These are phyloP conservation scores for Parnassius apollo DNA, from an alignment of 2,888 invertebrate genomes.

Conservation along the genomic window DNA sequence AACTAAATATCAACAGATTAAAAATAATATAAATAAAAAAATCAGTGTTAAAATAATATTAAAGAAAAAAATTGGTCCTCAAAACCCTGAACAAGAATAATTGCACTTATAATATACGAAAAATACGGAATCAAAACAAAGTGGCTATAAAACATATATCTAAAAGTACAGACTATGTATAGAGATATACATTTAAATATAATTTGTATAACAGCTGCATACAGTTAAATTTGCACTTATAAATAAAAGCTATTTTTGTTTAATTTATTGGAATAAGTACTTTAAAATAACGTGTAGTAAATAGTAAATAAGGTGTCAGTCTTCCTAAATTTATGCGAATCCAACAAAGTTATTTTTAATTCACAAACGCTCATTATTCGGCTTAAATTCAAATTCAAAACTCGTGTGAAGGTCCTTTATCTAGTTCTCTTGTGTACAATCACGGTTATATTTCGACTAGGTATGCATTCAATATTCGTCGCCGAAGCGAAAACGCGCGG, in stretches of 20 bases:
- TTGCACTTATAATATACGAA: conserved; percentile 13
- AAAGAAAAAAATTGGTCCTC: conserved; percentile 38
- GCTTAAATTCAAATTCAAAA: too few relatives aligned
- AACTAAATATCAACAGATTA: conserved; percentile 11
- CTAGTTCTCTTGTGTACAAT: too few relatives aligned
- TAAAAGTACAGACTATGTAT: conserved; percentile 12
- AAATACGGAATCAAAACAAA: not conserved
- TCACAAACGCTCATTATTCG: not conserved
- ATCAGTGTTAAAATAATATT: conserved; percentile 24
- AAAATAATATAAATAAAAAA: not conserved
- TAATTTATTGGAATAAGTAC: conserved; percentile 58
- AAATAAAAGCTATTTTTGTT: conserved; percentile 27
- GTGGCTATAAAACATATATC: not conserved
- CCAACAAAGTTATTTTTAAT: conserved; percentile 31
- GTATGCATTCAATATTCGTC: too few relatives aligned
- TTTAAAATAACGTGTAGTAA: conserved; percentile 36
- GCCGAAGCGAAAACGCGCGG: too few relatives aligned
- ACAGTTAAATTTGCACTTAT: conserved; percentile 4
- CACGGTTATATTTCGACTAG: too few relatives aligned
- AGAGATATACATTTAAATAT: conserved; percentile 18
- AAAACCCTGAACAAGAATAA: conserved; percentile 23
- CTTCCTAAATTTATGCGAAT: conserved; percentile 55
- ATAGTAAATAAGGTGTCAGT: conserved; percentile 58
- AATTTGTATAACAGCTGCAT: conserved; percentile 15
- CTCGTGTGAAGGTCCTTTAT: too few relatives aligned